A percentile compares a stretch with the other conserved stretches of the same genome.
These are phyloP conservation scores for Aspidiotus rigidus DNA, from an alignment of 2,888 invertebrate genomes.

Conservation along the genomic window DNA sequence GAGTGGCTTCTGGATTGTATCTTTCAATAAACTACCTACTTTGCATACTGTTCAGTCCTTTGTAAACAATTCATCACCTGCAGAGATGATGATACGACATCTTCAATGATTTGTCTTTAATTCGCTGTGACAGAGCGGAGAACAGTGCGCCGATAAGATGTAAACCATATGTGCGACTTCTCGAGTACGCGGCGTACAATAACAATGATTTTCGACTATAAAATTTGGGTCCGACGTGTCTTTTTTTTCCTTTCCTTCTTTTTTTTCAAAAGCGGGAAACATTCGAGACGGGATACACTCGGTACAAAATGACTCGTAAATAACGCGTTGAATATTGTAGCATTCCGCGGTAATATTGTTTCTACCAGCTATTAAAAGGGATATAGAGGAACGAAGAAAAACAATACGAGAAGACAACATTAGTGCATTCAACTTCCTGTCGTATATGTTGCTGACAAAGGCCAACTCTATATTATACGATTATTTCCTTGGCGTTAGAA, in stretches of 20 bases:
- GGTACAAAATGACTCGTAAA: not conserved
- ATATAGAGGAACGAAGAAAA: slow-evolving; percentile 17
- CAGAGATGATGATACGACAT: too few relatives aligned
- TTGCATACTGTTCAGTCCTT: too few relatives aligned
- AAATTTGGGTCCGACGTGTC: not conserved
- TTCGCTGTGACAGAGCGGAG: too few relatives aligned
- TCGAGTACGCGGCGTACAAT: too few relatives aligned
- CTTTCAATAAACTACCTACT: too few relatives aligned
- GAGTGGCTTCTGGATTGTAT: too few relatives aligned
- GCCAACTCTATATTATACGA: slow-evolving; percentile 17
- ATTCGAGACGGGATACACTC: too few relatives aligned
- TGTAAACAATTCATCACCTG: too few relatives aligned
- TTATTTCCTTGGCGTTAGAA: slow-evolving; percentile 27
- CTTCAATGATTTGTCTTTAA: too few relatives aligned
- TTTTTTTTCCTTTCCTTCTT: not conserved
- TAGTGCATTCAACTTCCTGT: slow-evolving; percentile 30
- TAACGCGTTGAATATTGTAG: not conserved
- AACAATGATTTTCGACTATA: not conserved
- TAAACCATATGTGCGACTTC: too few relatives aligned
- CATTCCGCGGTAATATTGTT: not conserved
- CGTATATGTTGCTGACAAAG: slow-evolving; percentile 16
- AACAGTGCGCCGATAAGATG: too few relatives aligned
- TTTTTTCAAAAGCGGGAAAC: too few relatives aligned
- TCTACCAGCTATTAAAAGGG: not conserved
- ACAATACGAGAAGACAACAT: slow-evolving; percentile 27